Evolutionary conservation across 2,113 vertebrate genomes (phyloP).

Genomic region (Perca schrenkii): DNA sequence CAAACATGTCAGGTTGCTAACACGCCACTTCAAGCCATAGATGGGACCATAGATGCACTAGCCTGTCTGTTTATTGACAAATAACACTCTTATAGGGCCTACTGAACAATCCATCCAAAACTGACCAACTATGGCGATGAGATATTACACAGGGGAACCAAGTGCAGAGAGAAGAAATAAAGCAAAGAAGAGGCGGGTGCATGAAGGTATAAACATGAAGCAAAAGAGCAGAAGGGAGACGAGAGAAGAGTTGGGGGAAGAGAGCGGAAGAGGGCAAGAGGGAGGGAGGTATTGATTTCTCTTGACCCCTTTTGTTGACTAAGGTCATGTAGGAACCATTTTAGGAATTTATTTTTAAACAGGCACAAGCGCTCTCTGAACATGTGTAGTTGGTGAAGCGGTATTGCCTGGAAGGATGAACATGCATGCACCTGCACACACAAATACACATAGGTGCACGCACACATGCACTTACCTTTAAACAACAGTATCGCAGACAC

Average conservation of each 20-base stretch:
- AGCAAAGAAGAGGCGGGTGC: conserved; percentile 34
- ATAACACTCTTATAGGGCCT: not conserved
- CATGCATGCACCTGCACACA: conserved; percentile 32
- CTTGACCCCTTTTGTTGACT: conserved; percentile 84
- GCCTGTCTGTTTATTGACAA: conserved; percentile 5
- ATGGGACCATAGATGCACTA: not conserved
- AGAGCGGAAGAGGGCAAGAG: conserved; percentile 63
- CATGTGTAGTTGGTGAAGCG: conserved; percentile 64
- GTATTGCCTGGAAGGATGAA: conserved; percentile 64
- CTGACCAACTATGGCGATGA: not conserved
- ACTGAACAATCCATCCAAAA: conserved; percentile 21
- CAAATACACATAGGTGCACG: conserved; percentile 22
- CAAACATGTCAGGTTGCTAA: conserved; percentile 16
- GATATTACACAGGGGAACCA: conserved; percentile 1
- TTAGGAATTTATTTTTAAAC: conserved; percentile 85
- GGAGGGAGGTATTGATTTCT: conserved; percentile 84
- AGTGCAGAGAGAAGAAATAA: conserved; percentile 28
- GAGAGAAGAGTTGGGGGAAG: conserved; percentile 71
- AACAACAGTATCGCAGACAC: conserved; percentile 62
- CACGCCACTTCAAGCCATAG: not conserved
- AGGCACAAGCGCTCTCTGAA: conserved; percentile 70
- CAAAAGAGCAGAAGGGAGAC: conserved; percentile 65
- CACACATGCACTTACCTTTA: conserved; percentile 38
- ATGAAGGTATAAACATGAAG: conserved; percentile 57
- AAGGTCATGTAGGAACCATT: conserved; percentile 84